Base-by-base conservation (phyloP, 1,140 invertebrate genomes). In the Chelonus insularis region DNA sequence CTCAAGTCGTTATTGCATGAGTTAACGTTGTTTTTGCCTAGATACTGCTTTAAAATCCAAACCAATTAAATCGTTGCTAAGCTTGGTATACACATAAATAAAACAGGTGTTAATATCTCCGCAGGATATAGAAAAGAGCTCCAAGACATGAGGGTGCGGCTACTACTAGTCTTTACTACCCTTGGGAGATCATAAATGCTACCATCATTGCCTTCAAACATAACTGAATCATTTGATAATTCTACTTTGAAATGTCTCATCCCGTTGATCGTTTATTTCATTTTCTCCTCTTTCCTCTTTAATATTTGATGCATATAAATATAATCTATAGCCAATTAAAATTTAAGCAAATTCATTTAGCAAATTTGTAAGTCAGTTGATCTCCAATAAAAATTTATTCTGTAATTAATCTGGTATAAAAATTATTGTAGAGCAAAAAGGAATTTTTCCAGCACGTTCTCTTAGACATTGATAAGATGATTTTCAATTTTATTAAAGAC, bases 91-190 rank as follows among this genome's bases (percentile, higher is more conserved):
- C 4, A 8, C 7, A 14, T 8, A 45, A 8, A 45, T 16, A n/a
- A 12, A 25, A 52, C 32, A 52, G 50, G 50, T 52, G 50, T 52
- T 52, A 36, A 36, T 34, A 52, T 52, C 14, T 23, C 45, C 45
- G 14, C 16, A 48, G 45, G 45, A 6, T 12, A 6, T 18, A 18
- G 50, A 9, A 12, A 6, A 29, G 16, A 52, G 50, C n/a, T 12
- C 12, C 4, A 34, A 8, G 12, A 7, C 2, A 12, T 47, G 7
- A 52, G 14, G 50, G 50, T 14, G 50, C 25, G 50, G 50, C 18
- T 4, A 29, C n/a, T 16, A 43, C 41, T 43, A 43, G 41, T 43
- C 18, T 16, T 16, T 16, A 18, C 14, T 43, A 43, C 8, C 12
- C n/a, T 43, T 43, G 16, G 8, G 14, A 12, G 9, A 39, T n/a